Percentiles rank a stretch among this genome's conserved stretches.
Conservation (phyloP, 2,797 vertebrate genomes). For the Eulemur albifrons region DNA sequence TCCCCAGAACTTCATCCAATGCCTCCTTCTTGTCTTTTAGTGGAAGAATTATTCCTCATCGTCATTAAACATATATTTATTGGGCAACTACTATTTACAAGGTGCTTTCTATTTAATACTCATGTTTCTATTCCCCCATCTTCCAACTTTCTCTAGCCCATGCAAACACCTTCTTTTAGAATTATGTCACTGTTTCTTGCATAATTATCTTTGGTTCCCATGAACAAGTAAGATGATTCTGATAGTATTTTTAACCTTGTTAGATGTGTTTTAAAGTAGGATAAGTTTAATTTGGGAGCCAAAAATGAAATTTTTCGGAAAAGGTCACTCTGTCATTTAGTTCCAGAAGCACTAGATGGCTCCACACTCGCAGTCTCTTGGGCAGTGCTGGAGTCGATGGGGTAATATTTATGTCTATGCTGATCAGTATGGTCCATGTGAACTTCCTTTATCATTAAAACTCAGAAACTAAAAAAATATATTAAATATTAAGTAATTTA, state of each 20-base stretch:
- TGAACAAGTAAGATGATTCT: background rate
- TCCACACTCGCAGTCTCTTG: background rate
- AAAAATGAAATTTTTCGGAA: background rate
- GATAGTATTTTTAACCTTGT: background rate
- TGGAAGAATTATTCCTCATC: background rate
- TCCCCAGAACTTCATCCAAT: background rate
- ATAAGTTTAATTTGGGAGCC: background rate
- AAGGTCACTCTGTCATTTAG: background rate
- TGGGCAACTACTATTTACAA: background rate
- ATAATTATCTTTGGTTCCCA: background rate
- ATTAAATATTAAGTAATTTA: slow-evolving; percentile 74
- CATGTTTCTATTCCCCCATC: background rate
- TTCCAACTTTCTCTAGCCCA: background rate
- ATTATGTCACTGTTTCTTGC: background rate
- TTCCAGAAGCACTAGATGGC: background rate
- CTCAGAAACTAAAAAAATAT: slow-evolving; percentile 65
- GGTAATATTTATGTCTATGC: background rate
- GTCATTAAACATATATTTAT: background rate
- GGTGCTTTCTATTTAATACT: background rate
- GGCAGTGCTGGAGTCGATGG: background rate
- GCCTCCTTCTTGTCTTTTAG: background rate
- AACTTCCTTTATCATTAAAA: slow-evolving; percentile 30
- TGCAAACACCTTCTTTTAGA: background rate
- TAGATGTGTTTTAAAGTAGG: background rate
- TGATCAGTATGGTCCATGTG: background rate